These are phyloP conservation scores for Boloria selene DNA, from an alignment of 2,888 invertebrate species.

Conservation along the genomic window DNA sequence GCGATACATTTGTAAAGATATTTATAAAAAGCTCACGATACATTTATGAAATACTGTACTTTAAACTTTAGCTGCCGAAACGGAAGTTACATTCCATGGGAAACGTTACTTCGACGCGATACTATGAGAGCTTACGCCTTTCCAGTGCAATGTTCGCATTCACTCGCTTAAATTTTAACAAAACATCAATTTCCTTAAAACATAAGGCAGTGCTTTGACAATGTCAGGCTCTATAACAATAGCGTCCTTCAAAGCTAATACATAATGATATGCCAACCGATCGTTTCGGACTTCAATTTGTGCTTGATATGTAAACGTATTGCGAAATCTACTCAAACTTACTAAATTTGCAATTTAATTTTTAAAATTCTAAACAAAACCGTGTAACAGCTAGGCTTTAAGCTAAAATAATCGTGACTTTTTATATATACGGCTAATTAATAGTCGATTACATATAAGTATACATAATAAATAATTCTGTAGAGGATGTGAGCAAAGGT, in stretches of 20 bases:
- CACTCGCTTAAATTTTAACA: slow-evolving; percentile 53
- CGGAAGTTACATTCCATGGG: slow-evolving; percentile 40
- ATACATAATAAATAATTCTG: slow-evolving; percentile 20
- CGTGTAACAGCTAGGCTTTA: slow-evolving; percentile 38
- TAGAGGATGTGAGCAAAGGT: slow-evolving; percentile 31
- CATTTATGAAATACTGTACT: slow-evolving; percentile 48
- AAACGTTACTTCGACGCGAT: slow-evolving; percentile 56
- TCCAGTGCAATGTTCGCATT: slow-evolving; percentile 43
- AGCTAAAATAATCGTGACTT: slow-evolving; percentile 25
- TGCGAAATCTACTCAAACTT: slow-evolving; percentile 34
- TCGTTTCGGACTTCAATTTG: slow-evolving; percentile 57
- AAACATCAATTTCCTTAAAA: slow-evolving; percentile 62
- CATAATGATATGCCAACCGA: slow-evolving; percentile 72
- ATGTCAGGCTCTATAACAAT: slow-evolving; percentile 32
- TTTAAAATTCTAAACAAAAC: slow-evolving; percentile 31
- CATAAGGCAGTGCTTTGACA: slow-evolving; percentile 78
- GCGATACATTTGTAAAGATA: slow-evolving; percentile 57
- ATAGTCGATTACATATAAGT: slow-evolving; percentile 18
- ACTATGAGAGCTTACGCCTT: slow-evolving; percentile 59
- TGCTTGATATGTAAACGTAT: slow-evolving; percentile 71
- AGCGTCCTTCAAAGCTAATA: slow-evolving; percentile 42
- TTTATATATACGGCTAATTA: slow-evolving; percentile 4
- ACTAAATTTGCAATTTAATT: slow-evolving; percentile 37
- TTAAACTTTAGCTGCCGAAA: slow-evolving; percentile 46
- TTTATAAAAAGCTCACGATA: slow-evolving; percentile 74